These are phyloP conservation scores for Microtus oregoni DNA, from an alignment of 2,113 vertebrate genomes.

Conservation along the genomic window DNA sequence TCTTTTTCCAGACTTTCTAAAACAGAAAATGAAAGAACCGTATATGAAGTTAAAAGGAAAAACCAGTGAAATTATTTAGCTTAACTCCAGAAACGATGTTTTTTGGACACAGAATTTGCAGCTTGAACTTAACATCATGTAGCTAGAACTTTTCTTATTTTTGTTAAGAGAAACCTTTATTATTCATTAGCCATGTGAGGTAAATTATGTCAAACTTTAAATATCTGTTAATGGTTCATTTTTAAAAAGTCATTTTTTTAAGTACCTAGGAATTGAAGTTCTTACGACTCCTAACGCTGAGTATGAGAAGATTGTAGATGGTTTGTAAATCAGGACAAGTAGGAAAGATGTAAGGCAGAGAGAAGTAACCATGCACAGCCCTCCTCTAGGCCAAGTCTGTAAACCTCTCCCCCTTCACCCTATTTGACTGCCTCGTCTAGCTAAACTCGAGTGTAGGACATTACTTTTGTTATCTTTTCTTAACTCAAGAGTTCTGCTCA, in stretches of 20 bases:
- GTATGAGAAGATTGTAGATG: background rate
- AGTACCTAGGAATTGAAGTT: background rate
- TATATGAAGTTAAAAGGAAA: conserved; percentile 13
- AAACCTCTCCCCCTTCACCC: background rate
- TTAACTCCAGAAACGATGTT: background rate
- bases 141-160: conserved; percentile 5
- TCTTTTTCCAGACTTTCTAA: conserved; percentile 87
- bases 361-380: background rate
- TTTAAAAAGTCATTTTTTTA: background rate
- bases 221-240: background rate
- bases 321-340: background rate
- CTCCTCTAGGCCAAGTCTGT: background rate
- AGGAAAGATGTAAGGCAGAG: background rate
- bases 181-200: conserved; percentile 22
- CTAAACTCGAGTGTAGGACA: background rate
- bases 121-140: conserved; percentile 23
- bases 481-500: background rate
- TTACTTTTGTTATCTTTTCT: conserved; percentile 3
- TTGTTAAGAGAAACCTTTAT: conserved; percentile 28
- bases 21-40: conserved; percentile 72
- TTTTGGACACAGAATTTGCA: conserved; percentile 1
- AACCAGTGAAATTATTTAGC: conserved; percentile 34
- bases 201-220: conserved; percentile 20
- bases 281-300: background rate
- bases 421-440: background rate